Conservation (phyloP, 2,888 invertebrate species). For the Camptogramma bilineatum region DNA sequence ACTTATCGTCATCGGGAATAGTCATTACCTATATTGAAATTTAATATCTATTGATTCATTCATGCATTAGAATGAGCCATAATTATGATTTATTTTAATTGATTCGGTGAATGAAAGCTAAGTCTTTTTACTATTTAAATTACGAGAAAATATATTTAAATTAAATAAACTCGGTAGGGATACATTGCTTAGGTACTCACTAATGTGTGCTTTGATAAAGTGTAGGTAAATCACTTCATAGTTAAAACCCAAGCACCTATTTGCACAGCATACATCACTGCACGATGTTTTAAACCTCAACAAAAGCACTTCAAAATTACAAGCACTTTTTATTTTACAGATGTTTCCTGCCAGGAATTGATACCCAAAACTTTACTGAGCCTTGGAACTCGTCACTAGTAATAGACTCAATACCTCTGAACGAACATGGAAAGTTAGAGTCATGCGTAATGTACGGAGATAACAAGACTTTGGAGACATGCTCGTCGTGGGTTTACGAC, state of each 20-base stretch:
- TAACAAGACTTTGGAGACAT: conserved; percentile 68
- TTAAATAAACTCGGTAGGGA: background rate
- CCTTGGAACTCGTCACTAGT: conserved; percentile 85
- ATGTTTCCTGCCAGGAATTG: conserved; percentile 85
- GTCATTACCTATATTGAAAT: no score
- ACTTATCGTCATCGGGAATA: background rate
- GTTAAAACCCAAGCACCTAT: conserved; percentile 2
- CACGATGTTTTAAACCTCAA: conserved; percentile 38
- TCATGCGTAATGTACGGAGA: conserved; percentile 86
- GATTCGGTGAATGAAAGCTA: no score
- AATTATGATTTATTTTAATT: no score
- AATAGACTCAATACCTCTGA: conserved; percentile 84
- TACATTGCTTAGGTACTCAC: background rate
- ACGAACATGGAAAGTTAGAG: conserved; percentile 85
- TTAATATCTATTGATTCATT: no score
- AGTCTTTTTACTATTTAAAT: background rate
- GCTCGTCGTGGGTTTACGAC: conserved; percentile 89
- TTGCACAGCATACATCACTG: conserved; percentile 38
- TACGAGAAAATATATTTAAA: background rate
- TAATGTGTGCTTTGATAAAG: conserved; percentile 6
- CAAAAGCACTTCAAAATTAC: conserved; percentile 30
- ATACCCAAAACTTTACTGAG: conserved; percentile 77
- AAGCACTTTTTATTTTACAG: conserved; percentile 71
- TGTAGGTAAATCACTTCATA: background rate
- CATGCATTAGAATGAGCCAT: no score